Evolutionary conservation across 2,113 vertebrate genomes (phyloP).

Genomic region (Chroicocephalus ridibundus): DNA sequence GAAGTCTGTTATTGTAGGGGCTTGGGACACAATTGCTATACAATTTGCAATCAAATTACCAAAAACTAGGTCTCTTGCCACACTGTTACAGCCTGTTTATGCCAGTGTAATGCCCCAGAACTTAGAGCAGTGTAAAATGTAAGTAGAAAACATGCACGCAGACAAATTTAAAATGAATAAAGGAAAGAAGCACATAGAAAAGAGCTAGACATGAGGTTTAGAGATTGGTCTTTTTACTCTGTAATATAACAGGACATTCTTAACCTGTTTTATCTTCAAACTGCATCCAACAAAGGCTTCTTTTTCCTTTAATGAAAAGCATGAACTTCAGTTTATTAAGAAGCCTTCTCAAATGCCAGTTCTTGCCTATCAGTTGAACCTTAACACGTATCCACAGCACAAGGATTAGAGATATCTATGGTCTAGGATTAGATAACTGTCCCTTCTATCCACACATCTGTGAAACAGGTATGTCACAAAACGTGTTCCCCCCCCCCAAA

Average conservation of each 20-base stretch:
- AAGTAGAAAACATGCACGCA: not conserved
- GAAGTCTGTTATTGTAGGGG: not conserved
- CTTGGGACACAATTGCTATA: not conserved
- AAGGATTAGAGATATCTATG: not conserved
- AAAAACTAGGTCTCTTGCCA: not conserved
- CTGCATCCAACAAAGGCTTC: not conserved
- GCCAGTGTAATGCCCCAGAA: not conserved
- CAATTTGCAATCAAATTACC: not conserved
- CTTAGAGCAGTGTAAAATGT: not conserved
- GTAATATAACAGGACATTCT: not conserved
- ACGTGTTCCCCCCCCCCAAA: fast-evolving
- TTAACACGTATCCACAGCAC: fast-evolving
- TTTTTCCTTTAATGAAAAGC: not conserved
- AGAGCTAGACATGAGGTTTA: not conserved
- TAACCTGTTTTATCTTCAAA: not conserved
- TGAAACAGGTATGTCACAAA: not conserved
- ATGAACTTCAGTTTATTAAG: not conserved
- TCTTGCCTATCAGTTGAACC: not conserved
- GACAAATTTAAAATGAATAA: not conserved
- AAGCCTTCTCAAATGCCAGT: not conserved
- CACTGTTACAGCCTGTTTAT: not conserved
- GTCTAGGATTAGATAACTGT: not conserved
- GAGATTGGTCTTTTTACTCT: not conserved
- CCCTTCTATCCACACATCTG: not conserved
- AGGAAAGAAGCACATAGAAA: not conserved